Conservation (phyloP, 1,140 invertebrate genomes). For the Drosophila takahashii region DNA sequence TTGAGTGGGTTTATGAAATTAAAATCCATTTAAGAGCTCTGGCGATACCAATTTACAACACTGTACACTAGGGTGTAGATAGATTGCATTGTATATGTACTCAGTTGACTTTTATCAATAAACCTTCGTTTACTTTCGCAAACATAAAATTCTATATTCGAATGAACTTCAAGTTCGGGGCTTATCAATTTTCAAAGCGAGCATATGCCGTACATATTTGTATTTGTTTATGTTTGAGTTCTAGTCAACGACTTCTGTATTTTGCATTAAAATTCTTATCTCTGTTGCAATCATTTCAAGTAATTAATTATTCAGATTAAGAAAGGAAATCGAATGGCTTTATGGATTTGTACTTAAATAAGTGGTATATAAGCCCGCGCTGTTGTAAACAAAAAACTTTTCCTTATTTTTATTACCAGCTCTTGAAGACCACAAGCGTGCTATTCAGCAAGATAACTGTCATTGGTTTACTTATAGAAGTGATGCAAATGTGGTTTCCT, state of each 20-base stretch:
- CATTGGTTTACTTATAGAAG: neutral
- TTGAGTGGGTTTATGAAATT: constrained; percentile 46
- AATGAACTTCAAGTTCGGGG: neutral
- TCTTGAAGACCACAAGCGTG: constrained; percentile 1
- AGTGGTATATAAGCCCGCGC: constrained; percentile 14
- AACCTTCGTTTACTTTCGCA: neutral
- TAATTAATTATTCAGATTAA: constrained; percentile 38
- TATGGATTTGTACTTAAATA: constrained; percentile 39
- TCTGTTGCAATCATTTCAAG: constrained; percentile 23
- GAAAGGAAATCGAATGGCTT: constrained; percentile 7
- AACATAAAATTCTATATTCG: neutral
- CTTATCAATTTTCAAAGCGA: constrained; percentile 14
- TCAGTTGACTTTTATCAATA: neutral
- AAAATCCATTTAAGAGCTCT: constrained; percentile 48
- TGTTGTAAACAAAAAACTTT: constrained; percentile 24
- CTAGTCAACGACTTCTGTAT: constrained; percentile 28
- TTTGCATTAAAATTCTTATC: constrained; percentile 34
- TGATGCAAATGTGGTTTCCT: neutral
- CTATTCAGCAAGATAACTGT: neutral
- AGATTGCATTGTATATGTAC: neutral
- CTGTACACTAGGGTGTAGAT: constrained; percentile 4
- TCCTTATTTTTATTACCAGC: constrained; percentile 12
- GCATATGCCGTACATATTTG: neutral
- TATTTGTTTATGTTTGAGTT: constrained; percentile 42
- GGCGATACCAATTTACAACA: constrained; percentile 24